Evolutionary conservation across 2,888 invertebrate species (phyloP).

Genomic region (Aphodius granarius): DNA sequence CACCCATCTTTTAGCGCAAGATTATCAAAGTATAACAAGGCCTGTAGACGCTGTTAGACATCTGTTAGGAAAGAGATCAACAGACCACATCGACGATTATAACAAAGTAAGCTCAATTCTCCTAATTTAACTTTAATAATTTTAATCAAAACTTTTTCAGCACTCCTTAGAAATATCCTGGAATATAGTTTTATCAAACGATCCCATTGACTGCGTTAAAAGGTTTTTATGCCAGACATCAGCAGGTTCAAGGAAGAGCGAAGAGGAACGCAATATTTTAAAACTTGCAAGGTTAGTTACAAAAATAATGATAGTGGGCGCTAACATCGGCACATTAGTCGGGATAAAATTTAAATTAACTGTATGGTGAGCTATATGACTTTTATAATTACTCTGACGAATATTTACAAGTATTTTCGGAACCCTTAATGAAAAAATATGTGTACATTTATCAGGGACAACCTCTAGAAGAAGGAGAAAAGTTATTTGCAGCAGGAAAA

Average conservation of each 20-base stretch:
- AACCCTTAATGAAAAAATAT: no score
- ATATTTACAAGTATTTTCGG: no score
- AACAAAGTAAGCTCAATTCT: neutral
- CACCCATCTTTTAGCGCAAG: slow-evolving; percentile 54
- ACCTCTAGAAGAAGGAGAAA: no score
- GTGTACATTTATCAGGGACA: no score
- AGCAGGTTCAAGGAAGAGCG: slow-evolving; percentile 37
- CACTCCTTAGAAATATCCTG: slow-evolving; percentile 40
- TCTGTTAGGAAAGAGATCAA: slow-evolving; percentile 26
- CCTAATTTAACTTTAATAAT: slow-evolving; percentile 1
- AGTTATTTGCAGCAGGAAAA: no score
- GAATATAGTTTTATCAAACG: slow-evolving; percentile 48
- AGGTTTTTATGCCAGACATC: slow-evolving; percentile 55
- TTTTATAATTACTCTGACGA: no score
- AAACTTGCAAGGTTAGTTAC: slow-evolving; percentile 45
- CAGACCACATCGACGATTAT: neutral
- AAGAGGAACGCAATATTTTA: slow-evolving; percentile 45
- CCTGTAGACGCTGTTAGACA: neutral
- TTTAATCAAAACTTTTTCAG: slow-evolving; percentile 16
- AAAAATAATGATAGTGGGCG: no score
- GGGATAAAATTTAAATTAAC: no score
- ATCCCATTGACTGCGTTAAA: slow-evolving; percentile 54
- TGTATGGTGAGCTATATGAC: no score
- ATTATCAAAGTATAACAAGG: slow-evolving; percentile 48
- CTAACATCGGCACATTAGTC: no score